Evolutionary conservation across 2,113 vertebrate species (phyloP), one percentile per base, ranked within the genome.

Genomic region (Cochlearius cochlearius): DNA sequence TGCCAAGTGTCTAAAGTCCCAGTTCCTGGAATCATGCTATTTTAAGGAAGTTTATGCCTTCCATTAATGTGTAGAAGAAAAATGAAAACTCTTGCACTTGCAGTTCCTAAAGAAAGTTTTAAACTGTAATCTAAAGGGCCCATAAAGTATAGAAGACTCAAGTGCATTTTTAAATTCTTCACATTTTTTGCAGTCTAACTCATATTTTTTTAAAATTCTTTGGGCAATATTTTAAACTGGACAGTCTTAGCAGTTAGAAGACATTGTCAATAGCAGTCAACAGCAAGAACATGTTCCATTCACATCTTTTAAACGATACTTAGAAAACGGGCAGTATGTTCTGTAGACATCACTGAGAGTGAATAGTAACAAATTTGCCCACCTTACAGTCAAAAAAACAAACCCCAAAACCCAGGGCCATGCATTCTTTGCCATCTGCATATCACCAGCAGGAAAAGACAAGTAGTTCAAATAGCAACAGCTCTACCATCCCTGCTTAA

Each of bases 131-230:
- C 13, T 49, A n/a, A 81, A 88, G 2, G 11, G 7, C 8, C 15
- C 12, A 77, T 38, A 63, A 87, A 80, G 39, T 58, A 62, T 0
- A 56, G 10, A 72, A 59, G 4, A 73, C 7, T 30, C 0, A 2
- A 30, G 2, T 17, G 8, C 2, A 36, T 50, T 87, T 81, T 85
- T 0, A 67, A 58, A 14, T 38, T 78, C 75, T 63, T 52, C 21
- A 20, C 18, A 10, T 0, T 11, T 77, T 72, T 71, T 92, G 10
- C 9, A 49, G 23, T 41, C 15, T 50, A 36, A 55, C 8, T 68
- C 2, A 5, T 15, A 1, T 7, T n/a, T 59, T 36, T 10, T 0
- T 21, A 10, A 11, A 59, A 27, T 14, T 71, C 1, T 58, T 78
- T 25, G 41, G 25, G 29, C 10, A 36, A 4, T 38, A 53, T 47